Evolutionary conservation across 2,888 invertebrate genomes (phyloP), one percentile per base, ranked within the genome.

Genomic region (Ditula angustiorana): DNA sequence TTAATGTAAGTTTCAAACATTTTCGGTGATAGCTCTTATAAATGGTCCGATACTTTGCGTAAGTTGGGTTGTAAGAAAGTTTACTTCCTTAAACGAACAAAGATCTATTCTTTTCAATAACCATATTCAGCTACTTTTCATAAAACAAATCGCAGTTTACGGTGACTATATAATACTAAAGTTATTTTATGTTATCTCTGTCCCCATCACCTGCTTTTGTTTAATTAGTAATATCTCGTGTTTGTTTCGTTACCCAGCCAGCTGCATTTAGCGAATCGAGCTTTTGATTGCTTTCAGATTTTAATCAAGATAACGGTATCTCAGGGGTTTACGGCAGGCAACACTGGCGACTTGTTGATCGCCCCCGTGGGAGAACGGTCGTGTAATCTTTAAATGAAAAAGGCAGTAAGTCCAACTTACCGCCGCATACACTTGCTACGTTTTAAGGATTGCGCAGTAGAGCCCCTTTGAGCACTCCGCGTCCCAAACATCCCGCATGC

Each of bases 291-390:
- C 76, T 75, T 78, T 72, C 69, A 84, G 86, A 88, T 90, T 85
- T 78, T 79, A 85, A 87, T 87, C 77, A 77, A 80, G 86, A 88
- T 88, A 84, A 74, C 63, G 69, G 68, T 67, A 71, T 72, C 67
- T 66, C 47, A 63, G 67, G 72, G 69, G 74, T 64, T 66, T 69
- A 69, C 69, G 73, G 73, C 66, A 75, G 73, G 73, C 66, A 75
- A 77, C 71, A 75, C 79, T 76, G 78, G 73, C 73, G 77, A 81
- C 74, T 78, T 76, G 65, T 57, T 64, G 71, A 86, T 81, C 71
- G 74, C 66, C 67, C 86, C 78, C 79, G n/a, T 69, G 85, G 86
- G 87, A 86, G n/a, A 11, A 19, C 46, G 28, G 46, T 37, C 10
- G 41, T 1, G 3, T 10, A 10, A 19, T 19, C 19, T 10, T 41